These are phyloP conservation scores for Smutsia temminckii DNA, from an alignment of 2,797 vertebrate species.

Conservation along the genomic window DNA sequence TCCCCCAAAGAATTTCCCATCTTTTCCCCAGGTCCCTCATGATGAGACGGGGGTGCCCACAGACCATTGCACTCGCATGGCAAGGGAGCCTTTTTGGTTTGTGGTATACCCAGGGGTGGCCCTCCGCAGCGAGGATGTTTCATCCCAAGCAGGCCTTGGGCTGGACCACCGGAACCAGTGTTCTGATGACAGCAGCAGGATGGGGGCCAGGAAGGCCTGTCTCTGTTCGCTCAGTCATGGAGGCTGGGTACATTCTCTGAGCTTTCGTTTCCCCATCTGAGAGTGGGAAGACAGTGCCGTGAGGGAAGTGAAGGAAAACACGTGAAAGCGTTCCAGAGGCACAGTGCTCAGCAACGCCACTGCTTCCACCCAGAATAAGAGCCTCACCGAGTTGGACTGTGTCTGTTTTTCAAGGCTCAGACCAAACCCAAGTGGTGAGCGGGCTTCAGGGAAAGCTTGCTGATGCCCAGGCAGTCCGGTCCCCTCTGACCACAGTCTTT, in stretches of 20 bases:
- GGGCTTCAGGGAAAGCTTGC: background rate
- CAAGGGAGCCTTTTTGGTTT: background rate
- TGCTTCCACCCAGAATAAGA: background rate
- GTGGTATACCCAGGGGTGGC: background rate
- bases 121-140: rapidly evolving
- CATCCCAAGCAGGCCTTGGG: no score
- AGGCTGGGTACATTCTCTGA: background rate
- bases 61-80: rapidly evolving
- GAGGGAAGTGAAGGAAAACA: background rate
- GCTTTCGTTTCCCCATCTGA: rapidly evolving
- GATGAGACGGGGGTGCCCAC: rapidly evolving
- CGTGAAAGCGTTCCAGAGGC: no score
- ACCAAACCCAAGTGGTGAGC: background rate
- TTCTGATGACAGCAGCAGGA: rapidly evolving
- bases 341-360: background rate
- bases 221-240: rapidly evolving
- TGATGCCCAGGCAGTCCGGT: background rate
- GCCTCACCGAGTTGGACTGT: no score
- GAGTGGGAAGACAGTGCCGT: rapidly evolving
- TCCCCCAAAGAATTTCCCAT: background rate
- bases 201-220: background rate
- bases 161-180: rapidly evolving
- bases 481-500: background rate
- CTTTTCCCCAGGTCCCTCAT: background rate
- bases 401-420: background rate